phyloP scores from a whole-genome alignment of 2,113 vertebrate species.

The Proteles cristata region DNA sequence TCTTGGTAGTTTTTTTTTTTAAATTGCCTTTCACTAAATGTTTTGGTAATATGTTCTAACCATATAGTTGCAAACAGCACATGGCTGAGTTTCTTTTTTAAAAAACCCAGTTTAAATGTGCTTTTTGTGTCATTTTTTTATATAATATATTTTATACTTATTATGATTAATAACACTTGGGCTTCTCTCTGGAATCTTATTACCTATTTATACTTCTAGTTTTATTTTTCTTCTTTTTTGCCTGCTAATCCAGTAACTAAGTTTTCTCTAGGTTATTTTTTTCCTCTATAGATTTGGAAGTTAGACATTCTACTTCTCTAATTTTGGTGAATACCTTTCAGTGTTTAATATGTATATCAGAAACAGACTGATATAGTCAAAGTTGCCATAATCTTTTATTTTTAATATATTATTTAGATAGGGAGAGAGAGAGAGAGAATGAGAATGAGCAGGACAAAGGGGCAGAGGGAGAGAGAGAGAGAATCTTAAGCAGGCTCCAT shows the following conservation, averaged over 20 bases:
- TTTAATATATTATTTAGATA: no score
- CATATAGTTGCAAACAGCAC: background rate
- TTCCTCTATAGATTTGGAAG: background rate
- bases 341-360: background rate
- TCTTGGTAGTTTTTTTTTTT: background rate
- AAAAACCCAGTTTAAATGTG: background rate
- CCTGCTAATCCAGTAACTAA: background rate
- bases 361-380: background rate
- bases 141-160: background rate
- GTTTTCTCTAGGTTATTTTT: background rate
- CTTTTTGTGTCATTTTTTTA: background rate
- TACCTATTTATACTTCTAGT: constrained; percentile 3
- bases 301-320: constrained; percentile 2
- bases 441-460: no score
- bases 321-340: constrained; percentile 24
- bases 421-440: no score
- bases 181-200: background rate
- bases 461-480: no score
- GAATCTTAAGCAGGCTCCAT: no score
- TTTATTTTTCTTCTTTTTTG: background rate
- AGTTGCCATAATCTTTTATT: background rate
- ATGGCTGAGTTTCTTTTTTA: background rate
- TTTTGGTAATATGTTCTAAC: background rate
- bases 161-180: background rate
- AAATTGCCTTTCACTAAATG: background rate